Evolutionary conservation across 2,113 vertebrate genomes (phyloP).

Genomic region (Zosterops pallidus): DNA sequence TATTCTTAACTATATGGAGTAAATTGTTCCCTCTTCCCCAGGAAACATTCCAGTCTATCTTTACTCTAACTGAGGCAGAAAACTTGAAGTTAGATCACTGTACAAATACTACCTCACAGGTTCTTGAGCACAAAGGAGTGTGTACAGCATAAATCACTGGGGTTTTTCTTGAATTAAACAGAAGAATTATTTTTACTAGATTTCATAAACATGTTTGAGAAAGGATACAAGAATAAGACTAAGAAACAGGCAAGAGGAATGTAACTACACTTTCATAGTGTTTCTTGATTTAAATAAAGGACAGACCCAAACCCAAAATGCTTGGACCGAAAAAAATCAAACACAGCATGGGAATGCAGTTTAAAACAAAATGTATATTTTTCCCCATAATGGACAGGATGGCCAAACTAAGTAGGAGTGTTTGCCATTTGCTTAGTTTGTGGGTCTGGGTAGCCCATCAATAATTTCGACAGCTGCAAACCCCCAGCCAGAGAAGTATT

Average conservation of each 20-base stretch:
- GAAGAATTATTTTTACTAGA: background rate
- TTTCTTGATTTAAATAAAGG: background rate
- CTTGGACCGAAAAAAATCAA: background rate
- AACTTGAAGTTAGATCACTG: background rate
- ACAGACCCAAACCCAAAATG: background rate
- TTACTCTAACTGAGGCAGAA: background rate
- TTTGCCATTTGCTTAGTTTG: background rate
- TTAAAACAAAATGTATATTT: background rate
- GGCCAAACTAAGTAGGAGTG: background rate
- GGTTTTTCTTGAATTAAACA: background rate
- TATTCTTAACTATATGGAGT: background rate
- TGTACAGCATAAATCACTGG: rapidly evolving
- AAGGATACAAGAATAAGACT: background rate
- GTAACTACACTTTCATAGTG: background rate
- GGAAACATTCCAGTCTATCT: background rate
- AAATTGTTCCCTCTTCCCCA: background rate
- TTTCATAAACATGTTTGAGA: background rate
- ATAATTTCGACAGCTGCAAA: background rate
- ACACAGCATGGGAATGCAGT: background rate
- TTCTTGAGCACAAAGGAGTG: background rate
- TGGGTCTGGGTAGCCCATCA: background rate
- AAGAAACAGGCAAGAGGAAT: background rate
- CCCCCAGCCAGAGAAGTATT: background rate
- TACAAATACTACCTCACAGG: background rate
- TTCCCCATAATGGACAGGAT: rapidly evolving